Evolutionary conservation across 2,888 invertebrate species (phyloP).

Genomic region (Pardosa pseudoannulata): DNA sequence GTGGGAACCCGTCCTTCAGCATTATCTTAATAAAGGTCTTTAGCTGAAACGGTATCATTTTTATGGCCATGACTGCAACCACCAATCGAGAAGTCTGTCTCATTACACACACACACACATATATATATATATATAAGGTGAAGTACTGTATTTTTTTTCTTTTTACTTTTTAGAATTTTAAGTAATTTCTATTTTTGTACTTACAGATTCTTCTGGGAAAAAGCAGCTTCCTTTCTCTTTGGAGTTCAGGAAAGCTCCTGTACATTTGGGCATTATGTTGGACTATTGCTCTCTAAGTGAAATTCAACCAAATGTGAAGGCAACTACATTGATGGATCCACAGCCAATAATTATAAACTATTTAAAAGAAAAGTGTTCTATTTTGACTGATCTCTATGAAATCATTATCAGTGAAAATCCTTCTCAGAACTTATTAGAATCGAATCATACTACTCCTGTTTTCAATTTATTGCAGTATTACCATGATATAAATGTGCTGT

Average conservation of each 20-base stretch:
- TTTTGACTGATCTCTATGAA: slow-evolving; percentile 58
- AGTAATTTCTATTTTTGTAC: no score
- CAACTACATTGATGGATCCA: slow-evolving; percentile 18
- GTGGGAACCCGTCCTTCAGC: no score
- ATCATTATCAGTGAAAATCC: slow-evolving; percentile 25
- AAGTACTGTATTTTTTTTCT: no score
- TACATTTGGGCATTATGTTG: slow-evolving; percentile 30
- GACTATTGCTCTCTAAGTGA: slow-evolving; percentile 5
- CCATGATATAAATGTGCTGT: slow-evolving; percentile 18
- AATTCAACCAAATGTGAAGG: not conserved
- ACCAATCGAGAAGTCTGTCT: no score
- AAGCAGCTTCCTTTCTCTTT: slow-evolving; percentile 43
- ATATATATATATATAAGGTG: no score
- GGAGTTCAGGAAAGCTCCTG: slow-evolving; percentile 11
- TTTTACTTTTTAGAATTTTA: no score
- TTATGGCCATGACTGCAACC: no score
- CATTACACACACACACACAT: no score
- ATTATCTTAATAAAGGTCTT: no score
- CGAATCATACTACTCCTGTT: slow-evolving; percentile 31
- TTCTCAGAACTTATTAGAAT: not conserved
- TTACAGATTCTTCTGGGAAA: slow-evolving; percentile 56
- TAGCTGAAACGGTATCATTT: no score
- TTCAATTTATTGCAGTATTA: slow-evolving; percentile 31
- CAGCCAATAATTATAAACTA: slow-evolving; percentile 40
- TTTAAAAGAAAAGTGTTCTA: slow-evolving; percentile 53